These are phyloP conservation scores for Argyrosomus regius DNA, from an alignment of 2,797 vertebrate species.

Conservation along the genomic window DNA sequence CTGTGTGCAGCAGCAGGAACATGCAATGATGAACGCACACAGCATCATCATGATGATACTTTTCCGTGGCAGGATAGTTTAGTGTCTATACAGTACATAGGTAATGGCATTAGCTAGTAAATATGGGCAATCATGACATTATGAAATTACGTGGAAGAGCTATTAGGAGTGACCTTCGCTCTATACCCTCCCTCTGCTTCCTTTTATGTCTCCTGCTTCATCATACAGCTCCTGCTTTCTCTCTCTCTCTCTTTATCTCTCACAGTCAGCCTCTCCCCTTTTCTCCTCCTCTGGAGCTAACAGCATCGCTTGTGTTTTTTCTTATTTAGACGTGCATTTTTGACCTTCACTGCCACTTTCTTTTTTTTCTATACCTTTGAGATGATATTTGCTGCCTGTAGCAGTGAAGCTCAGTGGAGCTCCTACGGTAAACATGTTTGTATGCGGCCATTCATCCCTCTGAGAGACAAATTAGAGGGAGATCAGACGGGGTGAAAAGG, in stretches of 20 bases:
- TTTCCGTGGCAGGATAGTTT: constrained; percentile 34
- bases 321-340: constrained; percentile 51
- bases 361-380: constrained; percentile 44
- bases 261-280: constrained; percentile 62
- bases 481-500: constrained; percentile 57
- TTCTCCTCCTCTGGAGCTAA: constrained; percentile 53
- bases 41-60: constrained; percentile 22
- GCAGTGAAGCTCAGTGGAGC: constrained; percentile 46
- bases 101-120: constrained; percentile 68
- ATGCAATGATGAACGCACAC: constrained; percentile 32
- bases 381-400: constrained; percentile 39
- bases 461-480: constrained; percentile 55
- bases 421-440: constrained; percentile 43
- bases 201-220: constrained; percentile 39
- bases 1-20: constrained; percentile 32
- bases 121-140: constrained; percentile 79
- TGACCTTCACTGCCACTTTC: constrained; percentile 71
- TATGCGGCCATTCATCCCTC: constrained; percentile 32
- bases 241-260: constrained; percentile 65
- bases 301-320: constrained; percentile 49
- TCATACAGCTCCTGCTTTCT: constrained; percentile 40
- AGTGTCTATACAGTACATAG: constrained; percentile 42
- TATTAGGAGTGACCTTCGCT: constrained; percentile 82
- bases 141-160: constrained; percentile 83
- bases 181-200: constrained; percentile 37